Evolutionary conservation across 2,888 invertebrate species (phyloP).

Genomic region (Invenusta paracnida): DNA sequence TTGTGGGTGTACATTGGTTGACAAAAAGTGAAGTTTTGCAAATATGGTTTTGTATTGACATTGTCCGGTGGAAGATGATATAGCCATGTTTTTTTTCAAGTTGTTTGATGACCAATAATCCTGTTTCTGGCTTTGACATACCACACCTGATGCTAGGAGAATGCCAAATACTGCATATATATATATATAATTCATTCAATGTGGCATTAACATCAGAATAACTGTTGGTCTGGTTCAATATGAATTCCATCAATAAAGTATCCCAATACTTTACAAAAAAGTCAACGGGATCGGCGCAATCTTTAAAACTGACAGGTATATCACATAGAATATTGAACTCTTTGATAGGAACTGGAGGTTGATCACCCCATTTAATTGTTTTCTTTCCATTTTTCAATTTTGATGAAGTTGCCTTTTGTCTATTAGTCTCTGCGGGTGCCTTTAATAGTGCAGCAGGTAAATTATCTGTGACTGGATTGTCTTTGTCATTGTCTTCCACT

Average conservation of each 20-base stretch:
- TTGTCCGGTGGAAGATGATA: constrained; percentile 12
- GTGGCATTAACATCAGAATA: background rate
- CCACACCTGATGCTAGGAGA: too few species aligned
- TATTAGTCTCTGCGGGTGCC: background rate
- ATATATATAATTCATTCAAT: background rate
- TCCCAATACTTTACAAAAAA: constrained; percentile 14
- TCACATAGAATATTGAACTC: background rate
- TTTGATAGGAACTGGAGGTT: background rate
- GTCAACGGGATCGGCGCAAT: background rate
- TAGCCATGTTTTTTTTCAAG: constrained; percentile 6
- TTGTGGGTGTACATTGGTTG: background rate
- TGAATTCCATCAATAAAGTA: background rate
- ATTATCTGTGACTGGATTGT: background rate
- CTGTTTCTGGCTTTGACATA: background rate
- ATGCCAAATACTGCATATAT: background rate
- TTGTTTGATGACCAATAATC: background rate
- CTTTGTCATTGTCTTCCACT: background rate
- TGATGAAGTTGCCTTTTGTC: background rate
- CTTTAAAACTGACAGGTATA: background rate
- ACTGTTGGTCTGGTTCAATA: constrained; percentile 22
- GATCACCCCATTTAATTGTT: background rate
- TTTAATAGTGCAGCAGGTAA: background rate
- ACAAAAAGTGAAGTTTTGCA: background rate
- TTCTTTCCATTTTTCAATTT: background rate
- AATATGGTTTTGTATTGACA: background rate